These are phyloP conservation scores for Eupleurogrammus muticus DNA, from an alignment of 2,797 vertebrate genomes.

Conservation along the genomic window DNA sequence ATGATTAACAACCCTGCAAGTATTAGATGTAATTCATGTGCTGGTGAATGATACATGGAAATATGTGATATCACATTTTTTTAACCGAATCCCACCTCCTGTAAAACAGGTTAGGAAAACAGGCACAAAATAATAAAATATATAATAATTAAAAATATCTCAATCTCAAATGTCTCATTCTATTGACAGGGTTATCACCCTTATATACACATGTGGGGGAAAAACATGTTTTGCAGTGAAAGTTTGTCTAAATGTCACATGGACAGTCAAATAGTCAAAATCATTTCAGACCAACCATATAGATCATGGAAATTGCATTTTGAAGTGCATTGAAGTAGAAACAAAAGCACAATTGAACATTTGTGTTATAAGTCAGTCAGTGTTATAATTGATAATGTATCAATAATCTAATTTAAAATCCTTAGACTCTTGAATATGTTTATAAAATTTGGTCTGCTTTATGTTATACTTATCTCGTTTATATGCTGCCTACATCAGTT, in stretches of 20 bases:
- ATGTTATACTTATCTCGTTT: constrained; percentile 31
- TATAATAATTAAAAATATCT: no score
- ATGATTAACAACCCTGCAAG: background rate
- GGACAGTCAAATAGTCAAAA: background rate
- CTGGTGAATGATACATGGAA: background rate
- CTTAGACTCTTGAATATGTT: constrained; percentile 9
- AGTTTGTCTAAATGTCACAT: background rate
- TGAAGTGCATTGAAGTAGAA: background rate
- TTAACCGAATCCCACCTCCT: no score
- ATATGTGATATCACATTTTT: no score
- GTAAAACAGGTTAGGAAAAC: no score
- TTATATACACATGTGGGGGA: background rate
- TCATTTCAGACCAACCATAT: background rate
- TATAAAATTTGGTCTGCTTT: constrained; percentile 1
- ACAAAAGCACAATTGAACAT: constrained; percentile 9
- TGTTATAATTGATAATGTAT: constrained; percentile 7
- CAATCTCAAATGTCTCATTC: no score
- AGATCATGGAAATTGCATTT: background rate
- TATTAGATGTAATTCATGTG: constrained; percentile 1
- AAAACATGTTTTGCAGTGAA: background rate
- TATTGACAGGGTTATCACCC: background rate
- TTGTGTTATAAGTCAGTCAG: background rate
- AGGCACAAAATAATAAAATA: no score
- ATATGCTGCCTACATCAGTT: constrained; percentile 9
- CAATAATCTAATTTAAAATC: constrained; percentile 14